Percentiles rank a stretch among this genome's conserved stretches.
These are phyloP conservation scores for Pomatorhinus ruficollis DNA, from an alignment of 2,113 vertebrate genomes.

Conservation along the genomic window DNA sequence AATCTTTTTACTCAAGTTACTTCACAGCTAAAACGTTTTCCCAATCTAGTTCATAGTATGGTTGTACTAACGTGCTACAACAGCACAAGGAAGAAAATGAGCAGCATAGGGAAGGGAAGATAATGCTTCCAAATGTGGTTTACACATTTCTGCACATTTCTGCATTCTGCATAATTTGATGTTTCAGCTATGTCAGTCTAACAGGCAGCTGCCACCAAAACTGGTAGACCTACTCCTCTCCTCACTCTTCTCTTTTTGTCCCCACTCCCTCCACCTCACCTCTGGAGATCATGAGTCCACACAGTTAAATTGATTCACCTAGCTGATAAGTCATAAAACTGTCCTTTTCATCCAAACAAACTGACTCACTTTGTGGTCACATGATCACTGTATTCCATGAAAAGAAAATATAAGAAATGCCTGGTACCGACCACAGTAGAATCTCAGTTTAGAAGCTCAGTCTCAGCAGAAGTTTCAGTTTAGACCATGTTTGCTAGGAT, in stretches of 20 bases:
- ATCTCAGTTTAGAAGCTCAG: background rate
- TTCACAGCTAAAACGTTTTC: background rate
- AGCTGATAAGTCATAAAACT: background rate
- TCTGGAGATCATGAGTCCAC: background rate
- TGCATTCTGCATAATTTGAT: too few species aligned
- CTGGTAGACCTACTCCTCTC: background rate
- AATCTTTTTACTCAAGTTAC: slow-evolving; percentile 48
- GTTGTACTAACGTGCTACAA: background rate
- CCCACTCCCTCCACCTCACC: background rate
- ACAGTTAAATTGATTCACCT: background rate
- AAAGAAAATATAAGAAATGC: background rate
- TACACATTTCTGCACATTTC: background rate
- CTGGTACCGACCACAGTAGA: background rate
- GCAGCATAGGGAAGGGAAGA: background rate
- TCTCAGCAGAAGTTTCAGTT: background rate
- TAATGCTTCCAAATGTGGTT: background rate
- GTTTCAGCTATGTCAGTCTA: background rate
- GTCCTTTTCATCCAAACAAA: background rate
- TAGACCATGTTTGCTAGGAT: background rate
- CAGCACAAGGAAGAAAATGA: background rate
- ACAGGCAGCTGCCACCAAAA: background rate
- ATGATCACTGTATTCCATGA: background rate
- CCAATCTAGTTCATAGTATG: background rate
- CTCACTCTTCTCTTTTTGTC: background rate
- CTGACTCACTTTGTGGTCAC: background rate